Conservation (phyloP, 2,113 vertebrate species). For the Nesospiza acunhae region DNA sequence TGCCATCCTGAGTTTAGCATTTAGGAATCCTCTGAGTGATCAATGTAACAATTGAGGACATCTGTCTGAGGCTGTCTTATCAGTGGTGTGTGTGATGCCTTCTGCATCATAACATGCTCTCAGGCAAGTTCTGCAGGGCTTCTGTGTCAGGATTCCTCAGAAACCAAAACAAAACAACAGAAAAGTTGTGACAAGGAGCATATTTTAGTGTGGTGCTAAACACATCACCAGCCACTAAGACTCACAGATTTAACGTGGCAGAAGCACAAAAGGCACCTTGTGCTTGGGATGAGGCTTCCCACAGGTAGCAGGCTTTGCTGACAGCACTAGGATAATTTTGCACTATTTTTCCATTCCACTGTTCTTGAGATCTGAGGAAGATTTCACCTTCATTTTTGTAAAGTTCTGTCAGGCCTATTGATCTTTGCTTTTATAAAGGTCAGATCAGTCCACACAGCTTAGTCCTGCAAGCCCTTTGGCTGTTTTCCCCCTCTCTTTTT, state of each 20-base stretch:
- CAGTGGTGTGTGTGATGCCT: neutral
- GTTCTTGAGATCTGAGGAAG: neutral
- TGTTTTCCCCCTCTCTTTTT: neutral
- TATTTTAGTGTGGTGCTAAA: neutral
- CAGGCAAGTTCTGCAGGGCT: neutral
- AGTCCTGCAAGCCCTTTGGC: neutral
- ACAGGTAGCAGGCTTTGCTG: neutral
- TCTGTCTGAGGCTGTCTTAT: conserved; percentile 14
- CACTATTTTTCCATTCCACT: neutral
- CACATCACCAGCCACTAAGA: neutral
- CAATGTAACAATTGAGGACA: neutral
- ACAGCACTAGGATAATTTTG: neutral
- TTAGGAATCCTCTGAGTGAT: neutral
- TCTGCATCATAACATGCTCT: neutral
- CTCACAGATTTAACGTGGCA: neutral
- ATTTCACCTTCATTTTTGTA: neutral
- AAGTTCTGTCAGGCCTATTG: neutral
- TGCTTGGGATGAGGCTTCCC: neutral
- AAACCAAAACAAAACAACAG: neutral
- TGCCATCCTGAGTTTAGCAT: neutral
- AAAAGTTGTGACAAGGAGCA: conserved; percentile 34
- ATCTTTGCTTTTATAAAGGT: neutral
- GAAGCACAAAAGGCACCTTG: neutral
- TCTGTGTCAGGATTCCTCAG: neutral
- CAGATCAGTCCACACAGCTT: neutral